These are phyloP conservation scores for Alauda arvensis DNA, from an alignment of 2,797 vertebrate genomes.

Conservation along the genomic window DNA sequence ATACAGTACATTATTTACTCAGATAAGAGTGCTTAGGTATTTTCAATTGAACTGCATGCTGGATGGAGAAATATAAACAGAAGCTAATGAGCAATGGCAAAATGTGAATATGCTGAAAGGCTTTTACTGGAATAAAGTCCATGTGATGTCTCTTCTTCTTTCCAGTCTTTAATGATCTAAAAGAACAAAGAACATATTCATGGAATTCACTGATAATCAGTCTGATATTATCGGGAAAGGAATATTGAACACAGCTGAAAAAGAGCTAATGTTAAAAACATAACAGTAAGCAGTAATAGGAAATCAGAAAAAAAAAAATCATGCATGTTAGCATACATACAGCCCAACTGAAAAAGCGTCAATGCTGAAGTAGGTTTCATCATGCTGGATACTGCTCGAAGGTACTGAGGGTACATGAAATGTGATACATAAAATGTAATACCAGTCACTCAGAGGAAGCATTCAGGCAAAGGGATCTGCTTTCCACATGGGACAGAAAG, in stretches of 20 bases:
- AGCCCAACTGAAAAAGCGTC: not conserved
- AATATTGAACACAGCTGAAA: not conserved
- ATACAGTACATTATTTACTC: not conserved
- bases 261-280: not conserved
- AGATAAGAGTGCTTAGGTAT: not conserved
- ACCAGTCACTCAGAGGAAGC: not conserved
- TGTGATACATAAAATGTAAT: not conserved
- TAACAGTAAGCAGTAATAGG: not conserved
- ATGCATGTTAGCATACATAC: not conserved
- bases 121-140: not conserved
- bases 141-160: not conserved
- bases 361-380: not conserved
- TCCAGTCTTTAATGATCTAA: not conserved
- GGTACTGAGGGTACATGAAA: not conserved
- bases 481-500: not conserved
- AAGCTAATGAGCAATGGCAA: not conserved
- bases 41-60: not conserved
- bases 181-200: not conserved
- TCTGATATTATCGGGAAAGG: not conserved
- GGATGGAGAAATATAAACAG: slow-evolving; percentile 1
- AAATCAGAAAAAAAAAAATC: not conserved
- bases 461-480: not conserved
- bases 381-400: not conserved
- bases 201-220: not conserved
- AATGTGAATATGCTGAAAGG: not conserved